Conservation (phyloP, 2,113 vertebrate species). For the Tamias sibiricus region DNA sequence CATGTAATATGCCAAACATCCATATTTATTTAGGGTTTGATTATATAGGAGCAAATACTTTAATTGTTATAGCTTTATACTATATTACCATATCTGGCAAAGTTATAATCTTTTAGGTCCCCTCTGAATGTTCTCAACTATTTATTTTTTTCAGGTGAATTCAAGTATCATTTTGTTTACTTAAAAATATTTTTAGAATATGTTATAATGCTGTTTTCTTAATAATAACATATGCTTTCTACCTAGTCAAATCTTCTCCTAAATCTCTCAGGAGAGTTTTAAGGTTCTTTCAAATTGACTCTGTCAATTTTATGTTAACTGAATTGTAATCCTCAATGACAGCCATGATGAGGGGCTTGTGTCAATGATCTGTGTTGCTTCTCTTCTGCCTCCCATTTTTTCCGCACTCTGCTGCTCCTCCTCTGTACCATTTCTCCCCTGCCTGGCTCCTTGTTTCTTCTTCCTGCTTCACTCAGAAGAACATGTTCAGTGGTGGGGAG, state of each 20-base stretch:
- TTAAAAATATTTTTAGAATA: constrained; percentile 17
- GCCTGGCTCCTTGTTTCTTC: background rate
- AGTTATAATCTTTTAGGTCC: background rate
- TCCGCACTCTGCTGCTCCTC: background rate
- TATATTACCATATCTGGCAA: background rate
- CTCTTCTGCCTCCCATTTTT: background rate
- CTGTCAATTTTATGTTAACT: background rate
- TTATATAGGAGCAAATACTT: background rate
- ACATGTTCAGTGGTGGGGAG: background rate
- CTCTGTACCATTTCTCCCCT: background rate
- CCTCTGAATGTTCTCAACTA: background rate
- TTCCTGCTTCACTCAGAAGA: background rate
- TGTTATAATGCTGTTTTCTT: background rate
- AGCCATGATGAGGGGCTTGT: background rate
- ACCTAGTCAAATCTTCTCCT: background rate
- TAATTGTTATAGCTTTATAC: background rate
- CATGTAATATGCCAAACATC: background rate
- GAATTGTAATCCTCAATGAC: background rate
- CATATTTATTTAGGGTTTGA: background rate
- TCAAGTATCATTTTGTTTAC: constrained; percentile 22
- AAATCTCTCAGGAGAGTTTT: background rate
- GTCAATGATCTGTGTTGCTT: background rate
- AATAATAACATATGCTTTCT: background rate
- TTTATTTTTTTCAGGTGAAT: constrained; percentile 46
- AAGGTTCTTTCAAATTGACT: background rate